These are phyloP conservation scores for Leistus spinibarbis DNA, from an alignment of 2,888 invertebrate genomes.

Conservation along the genomic window DNA sequence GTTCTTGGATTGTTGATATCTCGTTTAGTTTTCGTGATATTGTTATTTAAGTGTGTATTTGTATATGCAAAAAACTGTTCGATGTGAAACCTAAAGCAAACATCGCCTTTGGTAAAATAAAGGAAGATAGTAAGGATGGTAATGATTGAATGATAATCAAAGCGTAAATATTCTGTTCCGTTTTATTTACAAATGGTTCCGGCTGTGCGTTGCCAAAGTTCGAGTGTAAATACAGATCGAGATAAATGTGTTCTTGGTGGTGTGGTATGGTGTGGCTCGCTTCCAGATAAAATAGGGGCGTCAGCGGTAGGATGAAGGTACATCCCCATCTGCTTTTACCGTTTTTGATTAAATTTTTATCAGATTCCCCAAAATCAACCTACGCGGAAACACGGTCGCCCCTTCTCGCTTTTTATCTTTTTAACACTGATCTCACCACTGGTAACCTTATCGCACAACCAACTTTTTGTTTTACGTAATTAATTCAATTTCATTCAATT, in stretches of 20 bases:
- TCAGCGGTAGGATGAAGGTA: not conserved
- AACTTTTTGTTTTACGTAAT: not conserved
- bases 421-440: not conserved
- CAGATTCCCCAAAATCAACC: not conserved
- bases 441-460: not conserved
- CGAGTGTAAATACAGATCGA: conserved; percentile 6
- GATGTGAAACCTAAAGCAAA: no score
- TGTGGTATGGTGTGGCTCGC: not conserved
- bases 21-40: no score
- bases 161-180: not conserved
- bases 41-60: no score
- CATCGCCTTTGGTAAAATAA: no score
- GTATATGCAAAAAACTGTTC: no score
- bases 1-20: no score
- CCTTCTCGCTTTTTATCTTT: not conserved
- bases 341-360: conserved; percentile 9
- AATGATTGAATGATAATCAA: not conserved
- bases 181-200: not conserved
- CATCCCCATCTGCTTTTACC: not conserved
- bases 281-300: not conserved
- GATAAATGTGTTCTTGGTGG: conserved; percentile 4
- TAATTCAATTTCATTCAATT: not conserved
- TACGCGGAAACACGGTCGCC: not conserved
- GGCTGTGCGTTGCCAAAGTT: conserved; percentile 1
- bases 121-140: no score